Percentiles rank a stretch among this genome's conserved stretches.
Evolutionary conservation across 2,888 invertebrate species (phyloP).

Genomic region (Blastobasis adustella): DNA sequence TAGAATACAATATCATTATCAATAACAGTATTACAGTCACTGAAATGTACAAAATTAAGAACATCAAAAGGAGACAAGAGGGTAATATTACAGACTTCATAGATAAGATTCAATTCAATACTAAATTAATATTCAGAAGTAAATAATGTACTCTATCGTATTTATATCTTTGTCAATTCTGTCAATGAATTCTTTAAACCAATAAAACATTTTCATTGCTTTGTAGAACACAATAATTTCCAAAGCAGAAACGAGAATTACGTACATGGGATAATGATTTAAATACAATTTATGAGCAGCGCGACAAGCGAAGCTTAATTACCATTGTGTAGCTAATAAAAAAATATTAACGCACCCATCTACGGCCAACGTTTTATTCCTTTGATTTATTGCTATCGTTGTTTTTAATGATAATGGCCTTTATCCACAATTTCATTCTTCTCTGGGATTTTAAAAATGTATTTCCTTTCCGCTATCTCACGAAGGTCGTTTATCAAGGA

Average conservation of each 20-base stretch:
- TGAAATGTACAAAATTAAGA: not conserved
- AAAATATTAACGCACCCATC: constrained; percentile 39
- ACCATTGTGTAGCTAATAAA: constrained; percentile 27
- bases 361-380: constrained; percentile 39
- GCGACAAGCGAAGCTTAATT: constrained; percentile 18
- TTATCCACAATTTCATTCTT: constrained; percentile 37
- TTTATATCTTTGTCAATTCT: no score
- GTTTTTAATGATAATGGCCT: constrained; percentile 48
- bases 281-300: constrained; percentile 1
- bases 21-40: not conserved
- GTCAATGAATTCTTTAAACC: no score
- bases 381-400: constrained; percentile 51
- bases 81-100: not conserved
- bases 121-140: not conserved
- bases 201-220: no score
- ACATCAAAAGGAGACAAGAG: not conserved
- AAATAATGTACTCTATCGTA: not conserved
- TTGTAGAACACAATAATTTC: no score
- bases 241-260: no score
- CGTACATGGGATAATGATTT: not conserved
- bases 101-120: not conserved
- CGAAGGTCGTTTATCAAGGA: constrained; percentile 44
- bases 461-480: constrained; percentile 43
- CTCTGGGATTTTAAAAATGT: constrained; percentile 34
- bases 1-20: no score